phyloP scores from a whole-genome alignment of 2,113 vertebrate genomes.

The Tylochromis polylepis region DNA sequence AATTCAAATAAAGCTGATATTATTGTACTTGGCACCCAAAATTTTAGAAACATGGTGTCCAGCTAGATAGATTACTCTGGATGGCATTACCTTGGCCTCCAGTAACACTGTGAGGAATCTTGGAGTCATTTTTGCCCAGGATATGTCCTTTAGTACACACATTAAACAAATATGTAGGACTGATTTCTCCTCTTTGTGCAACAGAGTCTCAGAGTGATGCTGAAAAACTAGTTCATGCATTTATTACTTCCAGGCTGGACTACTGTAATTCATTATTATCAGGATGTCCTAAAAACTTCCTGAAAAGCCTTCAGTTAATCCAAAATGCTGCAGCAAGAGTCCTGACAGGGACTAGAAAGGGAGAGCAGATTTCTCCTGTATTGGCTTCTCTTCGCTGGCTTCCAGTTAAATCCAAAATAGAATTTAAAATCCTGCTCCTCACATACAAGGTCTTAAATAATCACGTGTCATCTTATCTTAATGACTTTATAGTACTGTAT shows the following conservation, averaged over 20 bases:
- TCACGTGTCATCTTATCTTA: neutral
- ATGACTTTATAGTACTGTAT: fast-evolving
- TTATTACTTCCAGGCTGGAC: neutral
- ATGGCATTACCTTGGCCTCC: no score
- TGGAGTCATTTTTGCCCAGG: neutral
- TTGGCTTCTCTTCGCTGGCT: fast-evolving
- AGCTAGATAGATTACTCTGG: no score
- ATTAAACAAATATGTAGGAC: neutral
- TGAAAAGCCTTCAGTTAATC: neutral
- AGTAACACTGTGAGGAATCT: neutral
- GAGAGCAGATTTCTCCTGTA: neutral
- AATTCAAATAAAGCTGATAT: no score
- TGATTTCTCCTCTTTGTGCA: fast-evolving
- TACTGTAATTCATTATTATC: no score
- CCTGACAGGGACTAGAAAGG: neutral
- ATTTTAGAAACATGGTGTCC: no score
- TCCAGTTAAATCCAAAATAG: fast-evolving
- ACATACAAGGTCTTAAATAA: fast-evolving
- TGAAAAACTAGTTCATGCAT: fast-evolving
- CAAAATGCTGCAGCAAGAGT: neutral
- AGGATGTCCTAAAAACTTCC: fast-evolving
- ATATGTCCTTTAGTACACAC: neutral
- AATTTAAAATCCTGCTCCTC: neutral
- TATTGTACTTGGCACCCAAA: no score
- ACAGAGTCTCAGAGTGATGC: neutral